A percentile compares a stretch with the other conserved stretches of the same genome.
These are phyloP conservation scores for Lethenteron camtschaticum DNA, from an alignment of 2,113 vertebrate species.

Conservation along the genomic window DNA sequence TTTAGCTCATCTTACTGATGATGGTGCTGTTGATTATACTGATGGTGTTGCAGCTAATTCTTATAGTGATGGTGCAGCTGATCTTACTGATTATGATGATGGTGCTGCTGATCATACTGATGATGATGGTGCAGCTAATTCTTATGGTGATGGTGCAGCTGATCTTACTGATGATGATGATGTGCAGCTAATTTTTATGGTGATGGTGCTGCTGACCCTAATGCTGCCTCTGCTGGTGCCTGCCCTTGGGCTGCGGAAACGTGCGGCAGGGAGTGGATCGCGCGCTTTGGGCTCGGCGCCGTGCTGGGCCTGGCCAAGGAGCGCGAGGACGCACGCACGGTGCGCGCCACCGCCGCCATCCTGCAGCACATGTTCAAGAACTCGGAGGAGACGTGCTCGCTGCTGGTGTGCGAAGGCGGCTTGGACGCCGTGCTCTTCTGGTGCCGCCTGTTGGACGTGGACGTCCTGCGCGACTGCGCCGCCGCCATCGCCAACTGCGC, in stretches of 20 bases:
- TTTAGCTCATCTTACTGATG: too few species aligned
- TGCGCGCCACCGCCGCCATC: slow-evolving; percentile 53
- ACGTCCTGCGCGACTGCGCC: slow-evolving; percentile 65
- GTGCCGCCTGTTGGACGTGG: slow-evolving; percentile 59
- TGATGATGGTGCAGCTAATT: not conserved
- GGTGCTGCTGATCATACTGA: not conserved
- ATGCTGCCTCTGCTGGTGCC: too few species aligned
- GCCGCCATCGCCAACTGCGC: slow-evolving; percentile 82
- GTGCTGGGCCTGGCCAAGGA: slow-evolving; percentile 63
- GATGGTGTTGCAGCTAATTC: not conserved
- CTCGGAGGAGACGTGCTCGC: slow-evolving; percentile 63
- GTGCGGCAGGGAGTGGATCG: slow-evolving; percentile 47
- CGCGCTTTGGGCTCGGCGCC: slow-evolving; percentile 61
- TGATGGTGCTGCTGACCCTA: not conserved
- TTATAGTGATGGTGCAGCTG: not conserved
- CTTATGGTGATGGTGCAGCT: not conserved
- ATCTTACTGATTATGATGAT: too few species aligned
- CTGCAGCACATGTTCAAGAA: slow-evolving; percentile 99
- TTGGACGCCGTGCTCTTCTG: slow-evolving; percentile 72
- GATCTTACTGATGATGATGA: not conserved
- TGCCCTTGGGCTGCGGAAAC: not conserved
- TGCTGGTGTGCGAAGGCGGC: slow-evolving; percentile 56
- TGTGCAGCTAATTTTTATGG: not conserved
- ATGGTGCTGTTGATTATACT: not conserved
- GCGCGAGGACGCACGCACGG: slow-evolving; percentile 48